Base-by-base conservation (phyloP, 2,888 invertebrate species). In the Scaptomyza polygonia region DNA sequence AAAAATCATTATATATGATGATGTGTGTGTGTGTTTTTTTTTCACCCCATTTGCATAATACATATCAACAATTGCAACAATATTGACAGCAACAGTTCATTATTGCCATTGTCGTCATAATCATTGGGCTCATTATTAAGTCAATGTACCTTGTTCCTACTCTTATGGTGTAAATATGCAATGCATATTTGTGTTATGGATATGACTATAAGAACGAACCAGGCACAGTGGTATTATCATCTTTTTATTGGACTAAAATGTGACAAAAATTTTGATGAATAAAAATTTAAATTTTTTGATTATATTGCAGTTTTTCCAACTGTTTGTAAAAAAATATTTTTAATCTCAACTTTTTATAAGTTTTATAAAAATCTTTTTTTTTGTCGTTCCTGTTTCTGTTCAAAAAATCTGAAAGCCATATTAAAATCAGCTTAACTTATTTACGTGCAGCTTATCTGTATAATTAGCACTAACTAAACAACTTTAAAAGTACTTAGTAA, bases 21-120 rank as follows among this genome's bases (percentile, higher is more conserved):
- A n/a, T n/a, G n/a, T n/a, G n/a, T n/a, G n/a, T n/a, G 7, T 48
- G 7, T n/a, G 1, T n/a, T 6, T 5, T 14, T 49, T 9, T 25
- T 56, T 30, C 29, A 16, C 7, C 49, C 59, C 49, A 65, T 72
- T 81, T 70, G 62, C 85, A 72, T 78, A 72, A 81, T 72, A n/a
- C n/a, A n/a, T n/a, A 32, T 66, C 21, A 55, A 61, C 57, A 59
- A 54, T 14, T 48, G 18, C 27, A 48, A 11, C 34, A 42, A 11
- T 42, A 39, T 56, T 25, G 51, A 53, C 65, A 56, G 42, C 51
- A 9, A 43, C 55, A 39, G 5, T 53, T 67, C 44, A 53, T 25
- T 44, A 54, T 62, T 34, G 4, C 45, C 44, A 49, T 47, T 55
- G 54, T 29, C 58, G 48, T 59, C 39, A 47, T 71, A 30, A 57